Base-by-base conservation (phyloP, 2,888 invertebrate species). In the Maniola hyperantus region DNA sequence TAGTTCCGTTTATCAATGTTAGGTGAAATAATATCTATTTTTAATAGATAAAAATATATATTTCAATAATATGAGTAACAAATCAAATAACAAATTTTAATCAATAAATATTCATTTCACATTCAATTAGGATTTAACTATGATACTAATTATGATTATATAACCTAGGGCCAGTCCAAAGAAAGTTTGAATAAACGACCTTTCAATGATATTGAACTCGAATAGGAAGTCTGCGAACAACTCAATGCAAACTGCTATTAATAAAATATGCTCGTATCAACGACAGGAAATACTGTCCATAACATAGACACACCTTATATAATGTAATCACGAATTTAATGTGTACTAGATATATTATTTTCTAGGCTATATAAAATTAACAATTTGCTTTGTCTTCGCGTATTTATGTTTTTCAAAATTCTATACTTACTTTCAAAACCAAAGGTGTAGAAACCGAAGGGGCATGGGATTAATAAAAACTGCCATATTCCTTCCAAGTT, bases 181-280 rank as follows among this genome's bases (percentile, higher is more conserved):
- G 63, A 63, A 55, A 63, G 54, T 46, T 46, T 46, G 33, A 44
- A 13, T 46, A 46, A 54, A 48, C 13, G 63, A 55, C 68, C 65
- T 70, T 61, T 60, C 64, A 46, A 26, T 67, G 64, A 60, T 63
- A 67, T 67, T 67, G 65, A 68, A 63, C 55, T 63, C n/a, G 2
- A 65, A 46, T 60, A 73, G 84, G 83, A 83, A 84, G 79, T 79
- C 63, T 65, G 68, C 59, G 39, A 55, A 26, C 20, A 26, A 59
- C 46, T 64, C 84, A 85, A 85, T 85, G 85, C 69, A 51, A 83
- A 78, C 86, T 71, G 74, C 79, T 81, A 76, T 77, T 13, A 76
- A 61, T 42, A 64, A 70, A 68, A 66, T 66, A 73, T 66, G 68
- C 54, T 59, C 20, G 33, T 53, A 13, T 55, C 15, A 46, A 13